Conservation (phyloP, 1,140 invertebrate genomes). For the Hycleus phaleratus region DNA sequence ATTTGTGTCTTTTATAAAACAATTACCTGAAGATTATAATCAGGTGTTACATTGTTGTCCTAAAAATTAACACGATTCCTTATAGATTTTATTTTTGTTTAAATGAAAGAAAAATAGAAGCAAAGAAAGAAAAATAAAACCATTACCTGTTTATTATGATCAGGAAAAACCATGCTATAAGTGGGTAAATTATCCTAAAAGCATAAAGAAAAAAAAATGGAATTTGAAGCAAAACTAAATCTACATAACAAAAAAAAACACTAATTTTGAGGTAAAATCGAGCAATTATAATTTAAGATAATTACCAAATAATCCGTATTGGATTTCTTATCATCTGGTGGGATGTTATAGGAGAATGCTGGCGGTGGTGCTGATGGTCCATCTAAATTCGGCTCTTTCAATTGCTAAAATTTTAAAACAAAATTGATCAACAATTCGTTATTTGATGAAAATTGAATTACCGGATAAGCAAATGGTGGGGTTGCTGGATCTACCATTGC, state of each 20-base stretch:
- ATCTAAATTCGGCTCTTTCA: conserved; percentile 9
- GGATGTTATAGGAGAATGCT: conserved; percentile 64
- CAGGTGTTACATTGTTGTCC: conserved; percentile 41
- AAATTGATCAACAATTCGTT: not conserved
- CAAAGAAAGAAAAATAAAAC: not conserved
- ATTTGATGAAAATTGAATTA: conserved; percentile 30
- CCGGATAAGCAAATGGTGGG: conserved; percentile 51
- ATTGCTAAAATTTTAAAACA: not conserved
- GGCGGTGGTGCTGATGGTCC: conserved; percentile 42
- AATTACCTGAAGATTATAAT: conserved; percentile 47
- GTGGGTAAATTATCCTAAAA: conserved; percentile 36
- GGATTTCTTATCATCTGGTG: conserved; percentile 49
- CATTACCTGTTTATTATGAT: conserved; percentile 37
- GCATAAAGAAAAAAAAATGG: conserved; percentile 17
- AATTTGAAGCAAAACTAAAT: not conserved
- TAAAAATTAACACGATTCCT: conserved; percentile 8
- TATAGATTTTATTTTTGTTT: conserved; percentile 1
- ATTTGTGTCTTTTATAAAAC: not conserved
- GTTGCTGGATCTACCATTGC: conserved; percentile 36
- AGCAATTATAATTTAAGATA: not conserved
- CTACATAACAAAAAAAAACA: conserved; percentile 1
- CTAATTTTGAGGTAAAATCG: not conserved
- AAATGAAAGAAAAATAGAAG: conserved; percentile 1
- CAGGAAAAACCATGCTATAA: conserved; percentile 33
- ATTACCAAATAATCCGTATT: conserved; percentile 49